These are phyloP conservation scores for Phrixothrix hirtus DNA, from an alignment of 2,888 invertebrate genomes.

Conservation along the genomic window DNA sequence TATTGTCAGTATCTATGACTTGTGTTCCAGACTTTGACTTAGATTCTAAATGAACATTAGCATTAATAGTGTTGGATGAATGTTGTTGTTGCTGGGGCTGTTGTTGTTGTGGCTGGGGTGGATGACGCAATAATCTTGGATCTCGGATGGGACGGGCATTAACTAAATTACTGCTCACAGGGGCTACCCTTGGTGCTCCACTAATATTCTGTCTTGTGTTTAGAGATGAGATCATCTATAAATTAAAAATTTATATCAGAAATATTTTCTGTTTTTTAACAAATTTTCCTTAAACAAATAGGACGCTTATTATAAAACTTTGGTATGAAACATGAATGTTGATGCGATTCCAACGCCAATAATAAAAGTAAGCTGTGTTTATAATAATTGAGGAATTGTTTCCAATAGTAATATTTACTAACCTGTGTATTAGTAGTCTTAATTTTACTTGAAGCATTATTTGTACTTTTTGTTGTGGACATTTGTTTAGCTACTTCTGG, in stretches of 20 bases:
- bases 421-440: slow-evolving; percentile 21
- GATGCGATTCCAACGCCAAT: too few relatives aligned
- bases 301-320: too few relatives aligned
- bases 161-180: slow-evolving; percentile 55
- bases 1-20: slow-evolving; percentile 51
- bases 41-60: slow-evolving; percentile 48
- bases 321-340: too few relatives aligned
- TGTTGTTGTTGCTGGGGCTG: slow-evolving; percentile 42
- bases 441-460: slow-evolving; percentile 20
- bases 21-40: slow-evolving; percentile 42
- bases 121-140: slow-evolving; percentile 50
- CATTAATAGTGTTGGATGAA: slow-evolving; percentile 35
- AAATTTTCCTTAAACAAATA: too few relatives aligned
- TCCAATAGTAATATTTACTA: too few relatives aligned
- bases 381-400: too few relatives aligned
- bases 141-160: slow-evolving; percentile 52
- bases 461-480: slow-evolving; percentile 24
- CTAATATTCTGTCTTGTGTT: slow-evolving; percentile 27
- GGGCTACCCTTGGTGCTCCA: slow-evolving; percentile 59
- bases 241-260: slow-evolving; percentile 8
- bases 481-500: slow-evolving; percentile 54
- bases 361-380: too few relatives aligned
- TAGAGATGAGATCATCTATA: slow-evolving; percentile 8
- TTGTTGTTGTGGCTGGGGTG: slow-evolving; percentile 34
- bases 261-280: too few relatives aligned